Evolutionary conservation across 2,888 invertebrate species (phyloP).

Genomic region (Gymnocheta viridis): DNA sequence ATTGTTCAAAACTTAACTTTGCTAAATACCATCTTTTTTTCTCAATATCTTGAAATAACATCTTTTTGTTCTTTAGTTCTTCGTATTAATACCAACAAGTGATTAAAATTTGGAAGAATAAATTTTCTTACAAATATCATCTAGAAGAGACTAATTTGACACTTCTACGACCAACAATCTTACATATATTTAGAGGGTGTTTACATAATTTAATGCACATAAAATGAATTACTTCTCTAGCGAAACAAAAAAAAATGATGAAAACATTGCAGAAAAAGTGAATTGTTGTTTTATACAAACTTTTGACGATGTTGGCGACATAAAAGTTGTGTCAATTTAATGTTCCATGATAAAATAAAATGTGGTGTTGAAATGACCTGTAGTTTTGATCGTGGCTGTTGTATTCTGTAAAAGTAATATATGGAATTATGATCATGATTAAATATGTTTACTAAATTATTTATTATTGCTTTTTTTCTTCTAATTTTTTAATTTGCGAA

Average conservation of each 20-base stretch:
- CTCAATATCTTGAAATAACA: too few relatives aligned
- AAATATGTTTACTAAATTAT: not conserved
- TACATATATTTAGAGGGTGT: not conserved
- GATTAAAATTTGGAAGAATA: too few relatives aligned
- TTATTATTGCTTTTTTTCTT: not conserved
- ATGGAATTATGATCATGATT: not conserved
- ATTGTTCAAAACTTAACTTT: too few relatives aligned
- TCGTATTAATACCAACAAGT: too few relatives aligned
- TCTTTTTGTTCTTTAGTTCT: too few relatives aligned
- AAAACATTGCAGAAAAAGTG: not conserved
- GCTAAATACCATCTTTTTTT: too few relatives aligned
- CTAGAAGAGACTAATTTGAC: not conserved
- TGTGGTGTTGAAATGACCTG: constrained; percentile 70
- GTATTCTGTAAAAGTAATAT: constrained; percentile 60
- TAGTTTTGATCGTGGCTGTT: constrained; percentile 71
- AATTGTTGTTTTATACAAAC: constrained; percentile 72
- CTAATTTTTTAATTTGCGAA: not conserved
- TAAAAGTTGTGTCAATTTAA: constrained; percentile 74
- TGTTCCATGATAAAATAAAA: constrained; percentile 70
- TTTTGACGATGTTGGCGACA: constrained; percentile 75
- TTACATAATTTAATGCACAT: not conserved
- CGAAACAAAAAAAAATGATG: constrained; percentile 18
- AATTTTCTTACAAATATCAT: too few relatives aligned
- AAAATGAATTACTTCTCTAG: constrained; percentile 29
- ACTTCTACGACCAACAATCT: not conserved